These are phyloP conservation scores for Sardinella longiceps DNA, from an alignment of 2,797 vertebrate species.

Conservation along the genomic window DNA sequence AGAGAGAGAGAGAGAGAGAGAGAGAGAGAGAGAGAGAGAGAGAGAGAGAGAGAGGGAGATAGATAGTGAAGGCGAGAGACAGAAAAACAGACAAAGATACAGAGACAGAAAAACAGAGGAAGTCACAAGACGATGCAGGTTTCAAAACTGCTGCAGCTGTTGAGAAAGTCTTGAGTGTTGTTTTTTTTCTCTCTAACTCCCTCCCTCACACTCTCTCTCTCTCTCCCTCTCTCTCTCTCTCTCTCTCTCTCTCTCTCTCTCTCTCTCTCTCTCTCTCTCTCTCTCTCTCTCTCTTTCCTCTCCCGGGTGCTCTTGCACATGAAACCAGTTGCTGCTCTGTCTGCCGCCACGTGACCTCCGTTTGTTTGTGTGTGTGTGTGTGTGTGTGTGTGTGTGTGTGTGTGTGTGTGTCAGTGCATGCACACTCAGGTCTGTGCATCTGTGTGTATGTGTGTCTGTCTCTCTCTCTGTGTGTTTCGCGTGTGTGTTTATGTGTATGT, in stretches of 20 bases:
- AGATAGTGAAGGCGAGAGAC: neutral
- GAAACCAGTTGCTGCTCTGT: slow-evolving; percentile 27
- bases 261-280: neutral
- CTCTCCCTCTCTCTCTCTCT: neutral
- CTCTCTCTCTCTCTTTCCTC: neutral
- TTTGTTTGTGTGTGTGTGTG: neutral
- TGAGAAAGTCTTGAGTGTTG: slow-evolving; percentile 48
- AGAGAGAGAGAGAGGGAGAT: neutral
- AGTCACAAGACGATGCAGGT: slow-evolving; percentile 43
- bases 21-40: neutral
- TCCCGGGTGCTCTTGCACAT: slow-evolving; percentile 10
- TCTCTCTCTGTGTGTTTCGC: neutral
- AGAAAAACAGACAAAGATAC: slow-evolving; percentile 26
- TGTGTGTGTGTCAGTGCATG: neutral
- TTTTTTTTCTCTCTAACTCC: neutral
- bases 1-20: neutral
- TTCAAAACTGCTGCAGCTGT: slow-evolving; percentile 54
- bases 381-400: slow-evolving; percentile 25
- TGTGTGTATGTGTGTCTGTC: neutral
- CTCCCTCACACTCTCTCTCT: neutral
- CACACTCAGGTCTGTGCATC: neutral
- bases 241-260: neutral
- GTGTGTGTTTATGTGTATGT: neutral
- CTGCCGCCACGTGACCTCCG: neutral
- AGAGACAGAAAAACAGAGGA: slow-evolving; percentile 41